A percentile compares a stretch with the other conserved stretches of the same genome.
phyloP scores from a whole-genome alignment of 2,797 vertebrate species.

The Mormyrops boulengeri region DNA sequence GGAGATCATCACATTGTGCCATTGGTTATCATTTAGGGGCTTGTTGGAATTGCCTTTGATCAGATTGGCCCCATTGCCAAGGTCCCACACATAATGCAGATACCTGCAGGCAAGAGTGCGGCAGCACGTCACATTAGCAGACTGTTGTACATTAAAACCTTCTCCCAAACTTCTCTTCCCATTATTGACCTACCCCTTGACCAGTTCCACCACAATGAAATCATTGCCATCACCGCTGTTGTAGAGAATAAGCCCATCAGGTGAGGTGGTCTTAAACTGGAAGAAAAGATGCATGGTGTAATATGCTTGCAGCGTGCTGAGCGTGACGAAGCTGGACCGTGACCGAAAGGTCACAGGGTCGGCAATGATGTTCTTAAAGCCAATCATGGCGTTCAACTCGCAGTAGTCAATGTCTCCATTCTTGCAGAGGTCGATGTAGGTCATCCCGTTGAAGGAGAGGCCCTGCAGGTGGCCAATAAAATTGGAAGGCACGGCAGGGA shows the following conservation, averaged over 20 bases:
- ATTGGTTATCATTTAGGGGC: slow-evolving; percentile 95
- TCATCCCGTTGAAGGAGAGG: slow-evolving; percentile 95
- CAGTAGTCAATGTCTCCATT: slow-evolving; percentile 99
- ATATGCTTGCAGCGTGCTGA: slow-evolving; percentile 94
- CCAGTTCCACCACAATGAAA: slow-evolving; percentile 96
- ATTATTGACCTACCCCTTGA: slow-evolving; percentile 82
- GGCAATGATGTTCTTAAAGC: slow-evolving; percentile 95
- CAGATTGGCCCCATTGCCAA: slow-evolving; percentile 93
- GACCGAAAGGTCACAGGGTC: slow-evolving; percentile 98
- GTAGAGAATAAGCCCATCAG: slow-evolving; percentile 91
- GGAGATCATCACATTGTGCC: slow-evolving; percentile 98
- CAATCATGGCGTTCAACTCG: slow-evolving; percentile 95
- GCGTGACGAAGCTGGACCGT: slow-evolving; percentile 89
- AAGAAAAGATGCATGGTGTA: slow-evolving; percentile 99
- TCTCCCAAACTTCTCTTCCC: not conserved
- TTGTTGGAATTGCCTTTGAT: slow-evolving; percentile 98
- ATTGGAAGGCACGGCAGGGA: slow-evolving; percentile 93
- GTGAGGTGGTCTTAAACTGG: slow-evolving; percentile 98
- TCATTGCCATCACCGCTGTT: slow-evolving; percentile 97
- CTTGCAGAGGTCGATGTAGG: slow-evolving; percentile 98
- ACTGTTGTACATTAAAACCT: not conserved
- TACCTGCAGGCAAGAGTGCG: slow-evolving; percentile 60
- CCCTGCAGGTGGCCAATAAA: slow-evolving; percentile 98
- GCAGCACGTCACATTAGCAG: not conserved
- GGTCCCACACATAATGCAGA: slow-evolving; percentile 94